Percentiles rank a stretch among this genome's conserved stretches.
Evolutionary conservation across 2,797 vertebrate species (phyloP).

Genomic region (Siniperca undulata): DNA sequence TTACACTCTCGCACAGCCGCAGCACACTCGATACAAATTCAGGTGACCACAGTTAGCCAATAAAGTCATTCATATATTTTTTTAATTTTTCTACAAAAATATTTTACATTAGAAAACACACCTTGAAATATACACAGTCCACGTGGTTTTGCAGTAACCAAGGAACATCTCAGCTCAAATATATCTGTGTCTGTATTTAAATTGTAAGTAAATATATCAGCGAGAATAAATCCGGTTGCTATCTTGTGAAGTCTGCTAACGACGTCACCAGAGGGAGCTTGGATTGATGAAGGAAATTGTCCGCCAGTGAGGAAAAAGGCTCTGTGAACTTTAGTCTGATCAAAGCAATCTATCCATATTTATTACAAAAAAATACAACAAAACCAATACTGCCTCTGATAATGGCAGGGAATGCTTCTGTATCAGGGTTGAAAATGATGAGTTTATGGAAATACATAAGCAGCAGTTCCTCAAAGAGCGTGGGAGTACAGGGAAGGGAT

Average conservation of each 20-base stretch:
- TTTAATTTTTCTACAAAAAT: slow-evolving; percentile 89
- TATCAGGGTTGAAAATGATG: slow-evolving; percentile 12
- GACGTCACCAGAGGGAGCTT: slow-evolving; percentile 35
- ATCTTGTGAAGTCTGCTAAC: slow-evolving; percentile 45
- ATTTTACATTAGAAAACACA: slow-evolving; percentile 86
- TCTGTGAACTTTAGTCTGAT: slow-evolving; percentile 45
- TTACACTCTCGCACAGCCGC: slow-evolving; percentile 12
- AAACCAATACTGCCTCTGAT: slow-evolving; percentile 47
- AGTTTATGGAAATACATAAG: slow-evolving; percentile 26
- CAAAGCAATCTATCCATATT: slow-evolving; percentile 65
- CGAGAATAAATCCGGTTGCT: slow-evolving; percentile 70
- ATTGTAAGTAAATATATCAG: slow-evolving; percentile 80
- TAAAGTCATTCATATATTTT: slow-evolving; percentile 58
- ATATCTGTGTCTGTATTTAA: slow-evolving; percentile 81
- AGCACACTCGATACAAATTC: neutral
- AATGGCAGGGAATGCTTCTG: slow-evolving; percentile 40
- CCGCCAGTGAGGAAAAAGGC: slow-evolving; percentile 21
- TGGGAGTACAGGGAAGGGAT: slow-evolving; percentile 21
- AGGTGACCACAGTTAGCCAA: slow-evolving; percentile 17
- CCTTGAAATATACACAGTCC: slow-evolving; percentile 80
- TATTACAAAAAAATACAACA: slow-evolving; percentile 75
- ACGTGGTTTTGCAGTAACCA: slow-evolving; percentile 72
- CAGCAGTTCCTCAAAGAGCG: slow-evolving; percentile 18
- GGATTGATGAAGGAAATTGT: slow-evolving; percentile 12
- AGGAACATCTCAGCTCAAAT: slow-evolving; percentile 80